A percentile compares a stretch with the other conserved stretches of the same genome.
Evolutionary conservation across 1,140 invertebrate genomes (phyloP).

Genomic region (Scaptomyza hsui): DNA sequence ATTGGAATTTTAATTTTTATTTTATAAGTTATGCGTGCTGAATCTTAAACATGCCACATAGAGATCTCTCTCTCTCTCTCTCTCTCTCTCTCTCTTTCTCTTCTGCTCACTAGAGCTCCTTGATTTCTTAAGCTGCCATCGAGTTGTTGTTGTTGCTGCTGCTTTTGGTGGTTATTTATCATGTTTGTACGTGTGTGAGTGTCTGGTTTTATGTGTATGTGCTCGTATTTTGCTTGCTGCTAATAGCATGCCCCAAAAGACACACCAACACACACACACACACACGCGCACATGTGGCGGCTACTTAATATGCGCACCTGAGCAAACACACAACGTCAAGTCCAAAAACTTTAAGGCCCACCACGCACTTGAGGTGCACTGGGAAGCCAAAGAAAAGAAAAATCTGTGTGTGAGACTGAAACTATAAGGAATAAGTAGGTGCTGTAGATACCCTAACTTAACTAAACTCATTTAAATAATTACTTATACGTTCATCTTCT

Average conservation of each 20-base stretch:
- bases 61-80: slow-evolving; percentile 27
- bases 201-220: slow-evolving; percentile 28
- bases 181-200: slow-evolving; percentile 59
- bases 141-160: slow-evolving; percentile 30
- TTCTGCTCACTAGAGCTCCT: slow-evolving; percentile 30
- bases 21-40: slow-evolving; percentile 73
- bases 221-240: slow-evolving; percentile 41
- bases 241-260: slow-evolving; percentile 64
- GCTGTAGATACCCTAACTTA: background rate
- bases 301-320: slow-evolving; percentile 80
- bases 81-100: background rate
- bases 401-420: slow-evolving; percentile 19
- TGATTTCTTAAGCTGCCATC: slow-evolving; percentile 39
- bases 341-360: slow-evolving; percentile 59
- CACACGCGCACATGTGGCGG: slow-evolving; percentile 44
- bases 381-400: slow-evolving; percentile 25
- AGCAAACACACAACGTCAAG: slow-evolving; percentile 46
- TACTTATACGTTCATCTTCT: background rate
- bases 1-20: slow-evolving; percentile 81
- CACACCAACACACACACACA: slow-evolving; percentile 35
- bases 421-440: background rate
- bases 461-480: background rate
- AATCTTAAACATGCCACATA: slow-evolving; percentile 63
- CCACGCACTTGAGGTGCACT: slow-evolving; percentile 46
- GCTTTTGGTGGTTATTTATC: slow-evolving; percentile 63